Evolutionary conservation across 2,888 invertebrate genomes (phyloP).

Genomic region (Diarsia dahlii): DNA sequence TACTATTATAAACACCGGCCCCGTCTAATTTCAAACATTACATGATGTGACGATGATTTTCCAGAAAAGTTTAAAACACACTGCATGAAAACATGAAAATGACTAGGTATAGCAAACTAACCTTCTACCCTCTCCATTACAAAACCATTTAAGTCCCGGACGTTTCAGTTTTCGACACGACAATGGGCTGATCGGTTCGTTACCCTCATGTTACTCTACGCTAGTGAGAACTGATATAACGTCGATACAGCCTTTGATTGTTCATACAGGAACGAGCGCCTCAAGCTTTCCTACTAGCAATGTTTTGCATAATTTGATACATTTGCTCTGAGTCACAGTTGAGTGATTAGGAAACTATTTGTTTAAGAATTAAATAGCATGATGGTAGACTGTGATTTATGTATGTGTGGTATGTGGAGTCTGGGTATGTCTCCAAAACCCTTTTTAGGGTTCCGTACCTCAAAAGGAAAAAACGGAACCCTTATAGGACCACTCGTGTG

Average conservation of each 20-base stretch:
- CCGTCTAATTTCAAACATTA: no score
- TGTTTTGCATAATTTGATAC: slow-evolving; percentile 49
- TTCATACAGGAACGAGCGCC: slow-evolving; percentile 14
- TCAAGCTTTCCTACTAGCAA: slow-evolving; percentile 19
- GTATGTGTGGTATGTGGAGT: background rate
- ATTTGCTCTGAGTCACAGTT: slow-evolving; percentile 20
- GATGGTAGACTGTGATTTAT: background rate
- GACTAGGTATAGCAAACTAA: background rate
- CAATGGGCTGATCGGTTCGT: slow-evolving; percentile 48
- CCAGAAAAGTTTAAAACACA: background rate
- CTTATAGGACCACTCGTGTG: no score
- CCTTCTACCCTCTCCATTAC: background rate
- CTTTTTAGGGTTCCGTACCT: no score
- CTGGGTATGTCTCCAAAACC: no score
- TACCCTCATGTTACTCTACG: slow-evolving; percentile 12
- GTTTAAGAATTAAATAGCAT: background rate
- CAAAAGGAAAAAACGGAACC: no score
- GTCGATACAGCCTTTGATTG: slow-evolving; percentile 17
- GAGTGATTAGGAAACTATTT: slow-evolving; percentile 19
- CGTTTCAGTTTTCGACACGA: slow-evolving; percentile 32
- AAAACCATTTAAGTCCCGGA: slow-evolving; percentile 5
- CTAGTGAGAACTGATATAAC: background rate
- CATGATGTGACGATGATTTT: no score
- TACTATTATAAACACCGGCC: no score
- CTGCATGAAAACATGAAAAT: background rate